Conservation (phyloP, 2,888 invertebrate species). For the Beris chalybata region DNA sequence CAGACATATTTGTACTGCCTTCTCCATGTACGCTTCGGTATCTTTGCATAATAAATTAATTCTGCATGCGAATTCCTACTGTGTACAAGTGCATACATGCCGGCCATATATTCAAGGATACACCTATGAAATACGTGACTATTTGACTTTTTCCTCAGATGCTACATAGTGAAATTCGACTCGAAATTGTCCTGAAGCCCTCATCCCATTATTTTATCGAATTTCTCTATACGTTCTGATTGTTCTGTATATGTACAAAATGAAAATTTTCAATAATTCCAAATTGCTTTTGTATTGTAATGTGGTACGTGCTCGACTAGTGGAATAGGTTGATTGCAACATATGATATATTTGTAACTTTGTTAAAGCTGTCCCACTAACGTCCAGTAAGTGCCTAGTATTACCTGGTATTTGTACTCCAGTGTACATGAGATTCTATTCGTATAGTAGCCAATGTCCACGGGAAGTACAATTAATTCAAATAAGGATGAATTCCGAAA, state of each 20-base stretch:
- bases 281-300: constrained; percentile 32
- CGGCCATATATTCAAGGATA: too few relatives aligned
- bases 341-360: too few relatives aligned
- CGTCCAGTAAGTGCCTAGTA: too few relatives aligned
- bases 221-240: too few relatives aligned
- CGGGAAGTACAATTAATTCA: too few relatives aligned
- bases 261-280: constrained; percentile 38
- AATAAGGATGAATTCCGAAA: too few relatives aligned
- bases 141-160: constrained; percentile 33
- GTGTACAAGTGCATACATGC: constrained; percentile 7
- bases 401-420: too few relatives aligned
- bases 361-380: too few relatives aligned
- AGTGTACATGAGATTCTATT: too few relatives aligned
- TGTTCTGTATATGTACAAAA: constrained; percentile 8
- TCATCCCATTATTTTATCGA: too few relatives aligned
- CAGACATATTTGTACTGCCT: constrained; percentile 22
- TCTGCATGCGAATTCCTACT: constrained; percentile 16
- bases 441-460: too few relatives aligned
- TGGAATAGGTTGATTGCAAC: background rate
- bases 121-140: constrained; percentile 34
- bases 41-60: constrained; percentile 29
- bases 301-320: constrained; percentile 32
- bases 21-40: constrained; percentile 19
- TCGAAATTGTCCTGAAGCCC: background rate
- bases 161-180: constrained; percentile 13